These are phyloP conservation scores for Neopipo cinnamomea DNA, from an alignment of 2,113 vertebrate species.

Conservation along the genomic window DNA sequence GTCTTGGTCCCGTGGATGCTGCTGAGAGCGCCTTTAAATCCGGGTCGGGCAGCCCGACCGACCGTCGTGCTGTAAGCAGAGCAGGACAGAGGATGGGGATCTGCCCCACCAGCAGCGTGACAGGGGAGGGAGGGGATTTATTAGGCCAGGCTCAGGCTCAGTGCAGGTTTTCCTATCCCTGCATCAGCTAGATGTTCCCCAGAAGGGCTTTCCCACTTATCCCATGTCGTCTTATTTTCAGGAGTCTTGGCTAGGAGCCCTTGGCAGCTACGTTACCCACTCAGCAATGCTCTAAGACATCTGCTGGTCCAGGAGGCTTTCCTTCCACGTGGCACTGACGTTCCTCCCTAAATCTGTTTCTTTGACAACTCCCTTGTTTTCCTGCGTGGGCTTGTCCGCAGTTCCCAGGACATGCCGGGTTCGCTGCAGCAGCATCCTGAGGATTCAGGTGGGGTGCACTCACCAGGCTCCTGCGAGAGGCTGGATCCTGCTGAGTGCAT, in stretches of 20 bases:
- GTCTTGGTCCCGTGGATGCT: background rate
- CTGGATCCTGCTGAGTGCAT: background rate
- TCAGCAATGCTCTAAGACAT: background rate
- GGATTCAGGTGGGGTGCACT: background rate
- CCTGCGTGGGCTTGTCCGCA: background rate
- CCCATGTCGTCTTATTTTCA: accelerated
- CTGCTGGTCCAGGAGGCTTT: background rate
- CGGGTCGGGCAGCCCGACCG: accelerated
- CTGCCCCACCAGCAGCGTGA: accelerated
- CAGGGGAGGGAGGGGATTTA: background rate
- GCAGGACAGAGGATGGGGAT: background rate
- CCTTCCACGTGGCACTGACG: accelerated
- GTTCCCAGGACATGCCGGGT: background rate
- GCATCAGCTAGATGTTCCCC: background rate
- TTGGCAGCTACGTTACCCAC: accelerated
- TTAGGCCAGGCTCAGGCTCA: background rate
- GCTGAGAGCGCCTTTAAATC: background rate
- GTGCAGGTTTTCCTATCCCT: background rate
- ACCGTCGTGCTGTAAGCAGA: background rate
- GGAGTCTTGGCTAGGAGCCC: background rate
- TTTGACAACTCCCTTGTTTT: background rate
- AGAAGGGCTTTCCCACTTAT: background rate
- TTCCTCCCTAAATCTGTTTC: background rate
- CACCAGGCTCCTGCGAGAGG: background rate
- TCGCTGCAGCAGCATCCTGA: background rate